Conservation (phyloP, 2,797 vertebrate species). For the Takifugu ocellatus region DNA sequence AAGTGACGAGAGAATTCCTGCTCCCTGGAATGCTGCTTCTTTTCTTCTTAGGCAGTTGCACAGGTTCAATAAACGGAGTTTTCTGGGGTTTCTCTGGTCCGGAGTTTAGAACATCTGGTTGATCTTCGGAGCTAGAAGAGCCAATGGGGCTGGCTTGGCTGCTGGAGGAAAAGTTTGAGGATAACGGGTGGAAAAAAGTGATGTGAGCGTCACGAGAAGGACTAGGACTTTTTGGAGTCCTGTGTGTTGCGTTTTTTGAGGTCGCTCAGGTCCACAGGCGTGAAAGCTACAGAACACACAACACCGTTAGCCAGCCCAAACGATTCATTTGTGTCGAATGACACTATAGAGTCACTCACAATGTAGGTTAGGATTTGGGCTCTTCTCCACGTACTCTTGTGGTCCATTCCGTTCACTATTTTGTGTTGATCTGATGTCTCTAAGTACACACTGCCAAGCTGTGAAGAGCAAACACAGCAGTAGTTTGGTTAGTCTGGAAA, state of each 20-base stretch:
- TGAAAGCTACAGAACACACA: slow-evolving; percentile 81
- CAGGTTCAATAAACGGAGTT: slow-evolving; percentile 28
- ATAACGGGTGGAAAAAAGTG: slow-evolving; percentile 50
- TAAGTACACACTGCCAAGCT: slow-evolving; percentile 97
- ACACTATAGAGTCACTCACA: slow-evolving; percentile 74
- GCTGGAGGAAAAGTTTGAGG: slow-evolving; percentile 69
- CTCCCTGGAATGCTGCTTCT: slow-evolving; percentile 55
- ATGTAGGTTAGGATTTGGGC: slow-evolving; percentile 92
- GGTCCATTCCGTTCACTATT: slow-evolving; percentile 90
- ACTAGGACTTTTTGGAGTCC: slow-evolving; percentile 96
- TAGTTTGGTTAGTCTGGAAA: slow-evolving; percentile 6
- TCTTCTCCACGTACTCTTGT: slow-evolving; percentile 98
- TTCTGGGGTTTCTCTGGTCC: slow-evolving; percentile 48
- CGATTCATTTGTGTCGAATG: not conserved
- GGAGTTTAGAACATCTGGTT: slow-evolving; percentile 56
- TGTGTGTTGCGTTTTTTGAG: slow-evolving; percentile 93
- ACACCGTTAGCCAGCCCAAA: too few species aligned
- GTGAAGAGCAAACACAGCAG: slow-evolving; percentile 8
- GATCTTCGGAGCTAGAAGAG: slow-evolving; percentile 60
- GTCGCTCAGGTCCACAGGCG: slow-evolving; percentile 93
- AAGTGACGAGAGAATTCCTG: slow-evolving; percentile 40
- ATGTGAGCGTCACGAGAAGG: slow-evolving; percentile 36
- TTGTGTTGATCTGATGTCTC: slow-evolving; percentile 87
- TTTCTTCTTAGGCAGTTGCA: slow-evolving; percentile 47
- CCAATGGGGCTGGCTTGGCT: slow-evolving; percentile 65